Evolutionary conservation across 1,140 invertebrate species (phyloP).

Genomic region (Pomacea maculata): DNA sequence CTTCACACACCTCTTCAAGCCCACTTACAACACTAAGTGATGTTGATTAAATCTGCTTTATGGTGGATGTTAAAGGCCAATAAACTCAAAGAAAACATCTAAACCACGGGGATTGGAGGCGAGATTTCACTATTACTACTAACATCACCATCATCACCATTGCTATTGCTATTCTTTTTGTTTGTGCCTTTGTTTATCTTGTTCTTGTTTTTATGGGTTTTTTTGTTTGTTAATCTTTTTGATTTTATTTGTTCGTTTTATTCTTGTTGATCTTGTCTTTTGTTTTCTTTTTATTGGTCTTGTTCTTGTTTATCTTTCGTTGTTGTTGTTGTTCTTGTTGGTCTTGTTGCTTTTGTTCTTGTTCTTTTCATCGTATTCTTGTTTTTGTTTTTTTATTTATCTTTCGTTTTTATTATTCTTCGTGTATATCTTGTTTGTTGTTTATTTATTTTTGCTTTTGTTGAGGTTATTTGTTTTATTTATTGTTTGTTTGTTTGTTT

Average conservation of each 20-base stretch:
- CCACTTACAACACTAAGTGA: too few relatives aligned
- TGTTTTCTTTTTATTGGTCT: neutral
- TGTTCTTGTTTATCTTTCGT: neutral
- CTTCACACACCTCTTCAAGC: too few relatives aligned
- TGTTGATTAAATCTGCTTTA: too few relatives aligned
- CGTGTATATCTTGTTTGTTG: neutral
- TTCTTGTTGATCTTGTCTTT: neutral
- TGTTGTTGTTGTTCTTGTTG: neutral
- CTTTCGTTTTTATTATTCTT: constrained; percentile 2
- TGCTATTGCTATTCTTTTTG: neutral
- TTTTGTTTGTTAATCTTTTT: neutral
- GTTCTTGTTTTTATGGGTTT: neutral
- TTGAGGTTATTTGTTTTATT: too few relatives aligned
- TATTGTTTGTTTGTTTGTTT: neutral
- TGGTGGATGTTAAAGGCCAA: too few relatives aligned
- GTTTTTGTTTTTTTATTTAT: neutral
- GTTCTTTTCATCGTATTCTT: neutral
- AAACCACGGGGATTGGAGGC: neutral
- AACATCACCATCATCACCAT: neutral
- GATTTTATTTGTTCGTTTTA: neutral
- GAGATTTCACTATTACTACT: neutral
- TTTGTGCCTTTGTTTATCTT: neutral
- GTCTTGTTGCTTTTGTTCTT: neutral
- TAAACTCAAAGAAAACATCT: neutral
- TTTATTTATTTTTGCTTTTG: constrained; percentile 3